Percentiles rank a stretch among this genome's conserved stretches.
phyloP scores from a whole-genome alignment of 1,140 invertebrate genomes.

The Heliconius nattereri region DNA sequence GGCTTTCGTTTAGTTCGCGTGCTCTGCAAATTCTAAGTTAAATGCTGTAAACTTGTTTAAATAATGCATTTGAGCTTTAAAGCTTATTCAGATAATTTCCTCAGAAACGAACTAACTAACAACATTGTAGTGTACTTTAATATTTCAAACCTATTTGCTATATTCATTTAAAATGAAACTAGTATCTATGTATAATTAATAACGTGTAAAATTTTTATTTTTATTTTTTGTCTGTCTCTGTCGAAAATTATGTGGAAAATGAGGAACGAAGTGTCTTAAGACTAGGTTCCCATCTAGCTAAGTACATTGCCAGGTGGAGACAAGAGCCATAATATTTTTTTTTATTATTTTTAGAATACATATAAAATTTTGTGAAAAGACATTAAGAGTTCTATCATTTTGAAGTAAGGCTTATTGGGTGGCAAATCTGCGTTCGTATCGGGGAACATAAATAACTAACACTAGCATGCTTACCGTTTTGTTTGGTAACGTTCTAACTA shows the following conservation, averaged over 20 bases:
- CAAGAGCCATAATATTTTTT: no score
- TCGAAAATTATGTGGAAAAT: not conserved
- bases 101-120: slow-evolving; percentile 20
- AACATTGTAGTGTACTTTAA: not conserved
- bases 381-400: not conserved
- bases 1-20: not conserved
- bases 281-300: no score
- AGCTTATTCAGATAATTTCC: slow-evolving; percentile 23
- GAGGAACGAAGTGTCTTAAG: no score
- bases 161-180: not conserved
- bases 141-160: not conserved
- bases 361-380: not conserved
- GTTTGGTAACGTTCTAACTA: not conserved
- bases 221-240: no score
- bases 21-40: slow-evolving; percentile 24
- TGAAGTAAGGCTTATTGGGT: not conserved
- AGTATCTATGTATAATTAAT: no score
- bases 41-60: slow-evolving; percentile 17
- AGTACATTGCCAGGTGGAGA: no score
- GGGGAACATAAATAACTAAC: not conserved
- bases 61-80: slow-evolving; percentile 27
- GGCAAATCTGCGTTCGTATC: not conserved
- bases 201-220: no score
- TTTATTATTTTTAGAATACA: no score
- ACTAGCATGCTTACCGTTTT: not conserved